phyloP scores from a whole-genome alignment of 35 echinoderm and acorn worm species.

The Chiridota heheva region DNA sequence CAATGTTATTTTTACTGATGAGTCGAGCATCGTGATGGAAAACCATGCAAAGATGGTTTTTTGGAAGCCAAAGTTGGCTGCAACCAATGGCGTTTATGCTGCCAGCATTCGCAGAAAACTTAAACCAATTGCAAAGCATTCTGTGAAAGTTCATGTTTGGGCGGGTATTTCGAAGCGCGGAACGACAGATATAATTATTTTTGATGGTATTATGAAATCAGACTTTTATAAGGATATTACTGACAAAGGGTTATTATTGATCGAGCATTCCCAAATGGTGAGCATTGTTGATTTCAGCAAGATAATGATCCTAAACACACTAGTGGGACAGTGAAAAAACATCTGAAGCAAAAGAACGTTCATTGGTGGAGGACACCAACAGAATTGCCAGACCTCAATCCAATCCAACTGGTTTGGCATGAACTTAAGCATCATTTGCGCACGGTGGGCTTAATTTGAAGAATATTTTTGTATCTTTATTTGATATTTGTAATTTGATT shows the following conservation, averaged over 20 bases:
- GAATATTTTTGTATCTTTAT: too few relatives aligned
- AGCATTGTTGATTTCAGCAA: conserved; percentile 1
- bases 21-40: conserved; percentile 36
- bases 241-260: not conserved
- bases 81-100: conserved; percentile 4
- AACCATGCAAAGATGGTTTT: conserved; percentile 22
- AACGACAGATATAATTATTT: conserved; percentile 44
- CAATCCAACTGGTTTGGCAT: conserved; percentile 53
- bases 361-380: conserved; percentile 46
- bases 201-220: conserved; percentile 60
- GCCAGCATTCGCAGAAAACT: conserved; percentile 3
- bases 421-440: conserved; percentile 28
- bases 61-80: conserved; percentile 8
- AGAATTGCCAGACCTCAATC: conserved; percentile 47
- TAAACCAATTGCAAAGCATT: conserved; percentile 48
- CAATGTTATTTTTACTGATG: conserved; percentile 56
- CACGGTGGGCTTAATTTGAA: too few relatives aligned
- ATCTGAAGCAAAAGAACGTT: conserved; percentile 17
- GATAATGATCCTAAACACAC: conserved; percentile 65
- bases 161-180: conserved; percentile 37
- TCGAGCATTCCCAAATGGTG: not conserved
- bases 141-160: conserved; percentile 51
- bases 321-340: not conserved
- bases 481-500: too few relatives aligned
- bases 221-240: conserved; percentile 49